Base-by-base conservation (phyloP, 2,113 vertebrate species). In the Vulpes lagopus region DNA sequence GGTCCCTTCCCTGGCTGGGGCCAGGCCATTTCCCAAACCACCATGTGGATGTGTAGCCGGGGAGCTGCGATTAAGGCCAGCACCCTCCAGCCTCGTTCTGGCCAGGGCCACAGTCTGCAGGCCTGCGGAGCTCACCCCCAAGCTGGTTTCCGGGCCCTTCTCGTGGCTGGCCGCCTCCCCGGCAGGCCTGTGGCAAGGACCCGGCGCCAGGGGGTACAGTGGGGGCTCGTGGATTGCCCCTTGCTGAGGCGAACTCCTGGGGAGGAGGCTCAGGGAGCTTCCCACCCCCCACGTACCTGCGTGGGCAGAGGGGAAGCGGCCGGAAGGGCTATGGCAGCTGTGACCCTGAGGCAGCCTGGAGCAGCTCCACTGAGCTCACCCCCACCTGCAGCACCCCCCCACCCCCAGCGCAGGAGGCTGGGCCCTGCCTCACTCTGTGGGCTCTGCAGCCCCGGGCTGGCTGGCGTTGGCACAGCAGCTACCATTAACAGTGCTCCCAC, bases 231-330 rank as follows among this genome's bases (percentile, higher is more conserved):
- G 43, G 49, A 11, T 23, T 2, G 7, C 32, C 67, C 10, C 19
- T 16, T 1, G 0, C 35, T 16, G 38, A 76, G 81, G 53, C 35
- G 25, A 90, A 67, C 67, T 87, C 51, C 82, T 5, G 2, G 4
- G 67, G 51, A 60, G 27, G 32, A 35, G 38, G 64, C 73, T 19
- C 4, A 60, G 92, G 38, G 11, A 65, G 59, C 90, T 38, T 32
- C 1, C 27, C 80, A 25, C 14, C 19, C 25, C n/a, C 51, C 10
- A 11, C 64, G 27, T 55, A 62, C 69, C 49, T 9, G 43, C 1
- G 0, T 4, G 0, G 30, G 5, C 23, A 69, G 53, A 53, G 25
- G n/a, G n/a, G 20, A 7, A 53, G 19, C 3, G 32, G 20, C 3
- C 3, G 3, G 78, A 53, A 60, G 55, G 67, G 78, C 38, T 35